phyloP scores from a whole-genome alignment of 2,797 vertebrate species.

The Lycodopsis pacificus region DNA sequence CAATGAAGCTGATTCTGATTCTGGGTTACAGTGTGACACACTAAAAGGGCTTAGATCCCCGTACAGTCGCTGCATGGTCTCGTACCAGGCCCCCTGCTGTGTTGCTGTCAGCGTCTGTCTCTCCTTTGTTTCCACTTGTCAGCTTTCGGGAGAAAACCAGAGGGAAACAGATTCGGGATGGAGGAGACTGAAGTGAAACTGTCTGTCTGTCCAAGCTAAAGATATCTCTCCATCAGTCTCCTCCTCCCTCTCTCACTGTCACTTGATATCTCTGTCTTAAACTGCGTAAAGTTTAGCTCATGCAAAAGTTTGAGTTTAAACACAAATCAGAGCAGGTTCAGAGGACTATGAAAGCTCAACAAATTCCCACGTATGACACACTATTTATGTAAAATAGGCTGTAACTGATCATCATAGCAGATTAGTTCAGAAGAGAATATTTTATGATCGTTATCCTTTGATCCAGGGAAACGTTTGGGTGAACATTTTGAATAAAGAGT shows the following conservation, averaged over 20 bases:
- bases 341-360: neutral
- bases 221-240: conserved; percentile 56
- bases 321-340: conserved; percentile 12
- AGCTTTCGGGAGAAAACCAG: conserved; percentile 58
- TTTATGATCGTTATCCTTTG: neutral
- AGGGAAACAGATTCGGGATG: conserved; percentile 55
- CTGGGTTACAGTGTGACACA: conserved; percentile 21
- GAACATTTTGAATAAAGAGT: neutral
- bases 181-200: conserved; percentile 58
- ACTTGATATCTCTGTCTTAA: conserved; percentile 41
- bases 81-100: conserved; percentile 32
- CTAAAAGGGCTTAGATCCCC: conserved; percentile 36
- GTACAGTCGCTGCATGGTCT: conserved; percentile 27
- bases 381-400: neutral
- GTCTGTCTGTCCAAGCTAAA: conserved; percentile 68
- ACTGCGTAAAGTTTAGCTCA: conserved; percentile 30
- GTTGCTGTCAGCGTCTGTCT: conserved; percentile 57
- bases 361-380: neutral
- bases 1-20: no score
- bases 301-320: conserved; percentile 44
- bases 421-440: neutral
- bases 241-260: conserved; percentile 52
- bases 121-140: conserved; percentile 71
- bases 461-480: neutral
- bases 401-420: neutral